Evolutionary conservation across 2,113 vertebrate genomes (phyloP).

Genomic region (Glareola pratincola): DNA sequence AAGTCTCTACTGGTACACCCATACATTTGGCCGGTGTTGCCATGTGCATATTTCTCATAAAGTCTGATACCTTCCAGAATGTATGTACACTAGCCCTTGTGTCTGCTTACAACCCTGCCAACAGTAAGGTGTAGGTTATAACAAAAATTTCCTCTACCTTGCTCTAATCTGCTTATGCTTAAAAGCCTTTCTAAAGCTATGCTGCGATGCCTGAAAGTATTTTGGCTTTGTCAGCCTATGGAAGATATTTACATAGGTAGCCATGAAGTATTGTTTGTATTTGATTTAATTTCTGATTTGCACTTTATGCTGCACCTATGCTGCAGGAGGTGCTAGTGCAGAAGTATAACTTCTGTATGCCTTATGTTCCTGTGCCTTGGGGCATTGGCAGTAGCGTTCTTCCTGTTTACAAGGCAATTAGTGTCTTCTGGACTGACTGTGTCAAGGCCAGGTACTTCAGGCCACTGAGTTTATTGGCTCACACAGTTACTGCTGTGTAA

Average conservation of each 20-base stretch:
- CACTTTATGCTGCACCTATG: neutral
- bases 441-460: neutral
- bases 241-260: neutral
- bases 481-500: neutral
- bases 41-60: neutral
- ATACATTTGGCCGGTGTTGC: neutral
- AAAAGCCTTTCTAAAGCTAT: neutral
- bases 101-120: neutral
- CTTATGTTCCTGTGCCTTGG: neutral
- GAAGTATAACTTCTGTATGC: neutral
- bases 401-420: constrained; percentile 44
- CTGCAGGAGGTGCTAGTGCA: neutral
- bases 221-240: neutral
- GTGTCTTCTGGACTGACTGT: neutral
- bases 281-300: neutral
- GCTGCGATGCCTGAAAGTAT: neutral
- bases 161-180: neutral
- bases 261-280: neutral
- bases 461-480: neutral
- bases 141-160: neutral
- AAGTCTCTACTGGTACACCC: neutral
- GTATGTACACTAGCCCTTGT: neutral
- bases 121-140: neutral
- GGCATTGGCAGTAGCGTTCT: neutral
- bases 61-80: neutral